Conservation (phyloP, 2,113 vertebrate species). For the Lutjanus erythropterus region DNA sequence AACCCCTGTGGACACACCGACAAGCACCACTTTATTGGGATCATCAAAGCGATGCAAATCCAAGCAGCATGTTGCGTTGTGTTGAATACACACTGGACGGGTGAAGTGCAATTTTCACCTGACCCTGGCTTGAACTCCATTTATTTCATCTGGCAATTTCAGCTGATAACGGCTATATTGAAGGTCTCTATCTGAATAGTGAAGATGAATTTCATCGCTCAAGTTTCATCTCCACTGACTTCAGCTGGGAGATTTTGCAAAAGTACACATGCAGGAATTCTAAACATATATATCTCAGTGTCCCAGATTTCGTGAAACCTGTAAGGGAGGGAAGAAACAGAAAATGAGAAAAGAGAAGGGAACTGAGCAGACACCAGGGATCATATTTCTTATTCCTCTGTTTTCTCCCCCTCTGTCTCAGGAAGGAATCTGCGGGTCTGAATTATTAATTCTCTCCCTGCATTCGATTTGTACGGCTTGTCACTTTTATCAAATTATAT, state of each 20-base stretch:
- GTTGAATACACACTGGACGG: neutral
- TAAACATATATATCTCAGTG: constrained; percentile 72
- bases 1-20: constrained; percentile 53
- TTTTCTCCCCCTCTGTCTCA: constrained; percentile 64
- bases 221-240: constrained; percentile 40
- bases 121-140: constrained; percentile 37
- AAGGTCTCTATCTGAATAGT: constrained; percentile 1
- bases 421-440: constrained; percentile 72
- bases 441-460: constrained; percentile 83
- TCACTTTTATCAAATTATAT: constrained; percentile 85
- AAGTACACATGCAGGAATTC: constrained; percentile 64
- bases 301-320: constrained; percentile 78
- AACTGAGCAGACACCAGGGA: constrained; percentile 64
- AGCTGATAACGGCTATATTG: neutral
- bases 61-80: constrained; percentile 36
- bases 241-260: constrained; percentile 39
- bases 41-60: constrained; percentile 53
- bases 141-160: constrained; percentile 32
- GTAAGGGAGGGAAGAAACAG: constrained; percentile 31
- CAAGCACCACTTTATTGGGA: constrained; percentile 29
- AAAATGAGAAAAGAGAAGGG: constrained; percentile 57
- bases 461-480: constrained; percentile 81
- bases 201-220: constrained; percentile 34
- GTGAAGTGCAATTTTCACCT: constrained; percentile 22
- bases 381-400: constrained; percentile 69